A percentile compares a stretch with the other conserved stretches of the same genome.
phyloP scores from a whole-genome alignment of 2,888 invertebrate genomes.

The Drosophila flavopinicola region DNA sequence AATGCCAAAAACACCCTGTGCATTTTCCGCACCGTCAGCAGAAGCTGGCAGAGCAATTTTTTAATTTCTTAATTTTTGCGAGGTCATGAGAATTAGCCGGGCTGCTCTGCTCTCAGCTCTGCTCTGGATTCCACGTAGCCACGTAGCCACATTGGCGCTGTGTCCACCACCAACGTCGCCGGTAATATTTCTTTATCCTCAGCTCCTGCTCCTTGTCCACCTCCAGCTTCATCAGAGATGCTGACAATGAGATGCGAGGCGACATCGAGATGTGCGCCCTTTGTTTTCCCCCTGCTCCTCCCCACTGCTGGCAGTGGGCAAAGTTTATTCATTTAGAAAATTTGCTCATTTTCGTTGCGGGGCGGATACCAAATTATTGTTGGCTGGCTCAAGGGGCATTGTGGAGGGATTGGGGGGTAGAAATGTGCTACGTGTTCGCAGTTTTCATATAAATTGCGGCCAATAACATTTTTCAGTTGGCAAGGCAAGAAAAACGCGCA shows the following conservation, averaged over 20 bases:
- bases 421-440: constrained; percentile 72
- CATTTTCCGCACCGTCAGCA: constrained; percentile 75
- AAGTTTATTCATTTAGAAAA: constrained; percentile 82
- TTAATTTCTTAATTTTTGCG: constrained; percentile 82
- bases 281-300: constrained; percentile 44
- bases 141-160: constrained; percentile 67
- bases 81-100: constrained; percentile 78
- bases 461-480: constrained; percentile 81
- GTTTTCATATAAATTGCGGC: constrained; percentile 81
- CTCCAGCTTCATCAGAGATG: constrained; percentile 35
- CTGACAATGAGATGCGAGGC: constrained; percentile 65
- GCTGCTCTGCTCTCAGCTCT: constrained; percentile 13
- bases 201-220: not conserved
- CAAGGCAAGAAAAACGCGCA: constrained; percentile 70
- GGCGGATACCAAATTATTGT: constrained; percentile 65
- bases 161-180: constrained; percentile 39
- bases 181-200: constrained; percentile 76
- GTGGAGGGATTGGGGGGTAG: constrained; percentile 9
- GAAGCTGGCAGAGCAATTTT: constrained; percentile 72
- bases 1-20: constrained; percentile 75
- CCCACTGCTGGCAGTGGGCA: constrained; percentile 39
- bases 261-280: constrained; percentile 60
- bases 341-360: constrained; percentile 74
- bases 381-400: constrained; percentile 22
- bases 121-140: constrained; percentile 29